Evolutionary conservation across 2,888 invertebrate genomes (phyloP).

Genomic region (Mesodorylaimus sp.): DNA sequence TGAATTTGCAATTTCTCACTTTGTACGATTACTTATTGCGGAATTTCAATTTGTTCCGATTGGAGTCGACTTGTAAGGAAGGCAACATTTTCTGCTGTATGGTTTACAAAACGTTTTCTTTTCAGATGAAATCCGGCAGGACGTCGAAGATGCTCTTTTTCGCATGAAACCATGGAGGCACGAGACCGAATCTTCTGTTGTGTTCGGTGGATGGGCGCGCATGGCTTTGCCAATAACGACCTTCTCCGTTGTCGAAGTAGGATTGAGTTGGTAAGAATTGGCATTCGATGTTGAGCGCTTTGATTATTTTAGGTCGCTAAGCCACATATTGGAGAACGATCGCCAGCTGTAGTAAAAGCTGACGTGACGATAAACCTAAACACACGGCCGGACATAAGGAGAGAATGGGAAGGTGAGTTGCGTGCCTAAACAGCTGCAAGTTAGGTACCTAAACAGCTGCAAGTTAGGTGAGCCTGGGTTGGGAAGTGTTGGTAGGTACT

Average conservation of each 20-base stretch:
- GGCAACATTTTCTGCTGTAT: neutral
- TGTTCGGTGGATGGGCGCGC: slow-evolving; percentile 94
- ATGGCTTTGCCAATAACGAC: slow-evolving; percentile 87
- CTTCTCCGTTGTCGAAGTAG: slow-evolving; percentile 84
- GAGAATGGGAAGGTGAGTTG: slow-evolving; percentile 72
- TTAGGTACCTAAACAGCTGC: too few species aligned
- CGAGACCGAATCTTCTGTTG: slow-evolving; percentile 32
- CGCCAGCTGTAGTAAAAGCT: slow-evolving; percentile 82
- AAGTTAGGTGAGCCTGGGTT: too few species aligned
- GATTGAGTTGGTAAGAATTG: slow-evolving; percentile 27
- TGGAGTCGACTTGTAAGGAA: slow-evolving; percentile 84
- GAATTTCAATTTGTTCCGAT: slow-evolving; percentile 86
- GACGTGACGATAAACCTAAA: slow-evolving; percentile 81
- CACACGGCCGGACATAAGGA: slow-evolving; percentile 70
- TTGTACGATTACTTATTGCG: slow-evolving; percentile 88
- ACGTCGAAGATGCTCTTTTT: slow-evolving; percentile 88
- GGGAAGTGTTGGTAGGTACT: too few species aligned
- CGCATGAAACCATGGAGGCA: slow-evolving; percentile 75
- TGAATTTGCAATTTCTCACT: slow-evolving; percentile 92
- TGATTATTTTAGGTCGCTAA: slow-evolving; percentile 39
- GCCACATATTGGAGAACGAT: slow-evolving; percentile 56
- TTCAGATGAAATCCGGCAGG: slow-evolving; percentile 88
- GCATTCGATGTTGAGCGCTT: neutral
- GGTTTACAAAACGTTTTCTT: slow-evolving; percentile 16
- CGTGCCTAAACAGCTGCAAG: slow-evolving; percentile 6